A percentile compares a stretch with the other conserved stretches of the same genome.
phyloP scores from a whole-genome alignment of 1,140 invertebrate species.

The Ridgeia piscesae region DNA sequence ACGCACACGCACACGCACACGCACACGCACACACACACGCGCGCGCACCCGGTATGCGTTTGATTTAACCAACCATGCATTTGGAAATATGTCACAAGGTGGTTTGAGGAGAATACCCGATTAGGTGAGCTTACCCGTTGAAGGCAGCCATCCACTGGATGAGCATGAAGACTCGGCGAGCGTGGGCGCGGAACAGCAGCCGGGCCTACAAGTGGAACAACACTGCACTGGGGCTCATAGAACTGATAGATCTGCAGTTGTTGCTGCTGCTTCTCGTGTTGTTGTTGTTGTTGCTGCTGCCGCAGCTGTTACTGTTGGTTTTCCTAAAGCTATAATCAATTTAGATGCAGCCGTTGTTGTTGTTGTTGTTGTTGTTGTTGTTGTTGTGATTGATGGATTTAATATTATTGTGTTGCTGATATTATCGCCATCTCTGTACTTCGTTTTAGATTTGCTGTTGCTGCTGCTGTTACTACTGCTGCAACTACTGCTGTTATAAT shows the following conservation, averaged over 20 bases:
- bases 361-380: too few relatives aligned
- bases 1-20: too few relatives aligned
- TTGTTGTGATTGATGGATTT: too few relatives aligned
- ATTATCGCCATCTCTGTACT: too few relatives aligned
- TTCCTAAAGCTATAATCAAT: too few relatives aligned
- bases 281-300: too few relatives aligned
- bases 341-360: too few relatives aligned
- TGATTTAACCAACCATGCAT: neutral
- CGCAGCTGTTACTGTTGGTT: too few relatives aligned
- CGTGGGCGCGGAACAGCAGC: neutral
- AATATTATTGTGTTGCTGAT: too few relatives aligned
- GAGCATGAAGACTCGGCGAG: neutral
- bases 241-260: neutral
- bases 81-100: neutral
- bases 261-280: neutral
- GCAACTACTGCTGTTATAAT: too few relatives aligned
- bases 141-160: neutral
- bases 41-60: neutral
- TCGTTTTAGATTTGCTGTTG: too few relatives aligned
- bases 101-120: neutral
- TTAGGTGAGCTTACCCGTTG: neutral
- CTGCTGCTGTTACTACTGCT: neutral
- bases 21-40: too few relatives aligned
- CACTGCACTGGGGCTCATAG: neutral
- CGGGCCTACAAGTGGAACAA: neutral